Evolutionary conservation across 1,140 invertebrate species (phyloP).

Genomic region (Eufriesea mexicana): DNA sequence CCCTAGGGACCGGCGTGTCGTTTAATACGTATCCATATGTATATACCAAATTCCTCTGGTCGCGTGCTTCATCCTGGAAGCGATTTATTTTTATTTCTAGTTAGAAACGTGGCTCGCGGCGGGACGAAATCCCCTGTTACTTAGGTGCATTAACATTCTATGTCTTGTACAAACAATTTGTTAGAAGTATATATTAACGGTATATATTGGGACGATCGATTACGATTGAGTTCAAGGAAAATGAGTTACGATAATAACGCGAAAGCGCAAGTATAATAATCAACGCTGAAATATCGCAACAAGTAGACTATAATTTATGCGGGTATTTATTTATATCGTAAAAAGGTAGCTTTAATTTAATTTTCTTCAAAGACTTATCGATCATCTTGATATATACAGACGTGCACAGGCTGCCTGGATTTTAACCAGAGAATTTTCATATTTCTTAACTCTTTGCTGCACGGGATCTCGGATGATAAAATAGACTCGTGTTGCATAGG

Average conservation of each 20-base stretch:
- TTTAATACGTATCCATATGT: not conserved
- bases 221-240: not conserved
- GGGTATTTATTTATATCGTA: too few relatives aligned
- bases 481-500: too few relatives aligned
- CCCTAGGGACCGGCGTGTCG: too few relatives aligned
- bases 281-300: too few relatives aligned
- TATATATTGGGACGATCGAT: not conserved
- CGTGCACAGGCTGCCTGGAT: slow-evolving; percentile 8
- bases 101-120: not conserved
- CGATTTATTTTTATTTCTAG: slow-evolving; percentile 28
- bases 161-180: slow-evolving; percentile 15
- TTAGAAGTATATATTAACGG: not conserved
- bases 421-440: not conserved
- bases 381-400: too few relatives aligned
- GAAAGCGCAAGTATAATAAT: not conserved
- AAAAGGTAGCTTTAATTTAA: too few relatives aligned
- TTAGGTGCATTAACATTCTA: slow-evolving; percentile 37
- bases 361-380: not conserved
- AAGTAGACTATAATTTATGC: too few relatives aligned
- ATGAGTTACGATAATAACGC: not conserved
- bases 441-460: not conserved
- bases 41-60: not conserved
- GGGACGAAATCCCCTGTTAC: not conserved
- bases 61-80: slow-evolving; percentile 1
- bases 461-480: too few relatives aligned